A percentile compares a stretch with the other conserved stretches of the same genome.
Conservation (phyloP, 1,140 invertebrate species). For the Panagrolaimus sp. region DNA sequence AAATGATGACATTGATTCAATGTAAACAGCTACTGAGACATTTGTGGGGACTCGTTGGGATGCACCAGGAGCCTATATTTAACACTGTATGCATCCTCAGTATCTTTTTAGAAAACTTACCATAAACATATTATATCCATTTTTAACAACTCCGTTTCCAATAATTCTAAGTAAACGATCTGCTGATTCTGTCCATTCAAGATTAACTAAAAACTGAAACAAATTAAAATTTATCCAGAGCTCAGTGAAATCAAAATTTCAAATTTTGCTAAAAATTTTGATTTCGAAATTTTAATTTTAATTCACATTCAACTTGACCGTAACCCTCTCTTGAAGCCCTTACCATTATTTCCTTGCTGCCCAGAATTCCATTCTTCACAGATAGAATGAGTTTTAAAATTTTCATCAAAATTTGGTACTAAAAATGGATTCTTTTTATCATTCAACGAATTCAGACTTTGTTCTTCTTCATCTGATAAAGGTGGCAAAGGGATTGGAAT, state of each 20-base stretch:
- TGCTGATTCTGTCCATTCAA: constrained; percentile 43
- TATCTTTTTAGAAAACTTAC: too few relatives aligned
- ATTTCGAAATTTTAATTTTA: too few relatives aligned
- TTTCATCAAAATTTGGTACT: not conserved
- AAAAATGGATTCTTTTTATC: not conserved
- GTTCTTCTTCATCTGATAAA: not conserved
- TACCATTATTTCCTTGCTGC: not conserved
- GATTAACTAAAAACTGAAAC: not conserved
- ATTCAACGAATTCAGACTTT: not conserved
- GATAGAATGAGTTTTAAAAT: constrained; percentile 8
- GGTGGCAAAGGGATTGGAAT: not conserved
- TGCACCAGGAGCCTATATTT: constrained; percentile 27
- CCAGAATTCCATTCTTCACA: constrained; percentile 4
- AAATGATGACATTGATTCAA: constrained; percentile 58
- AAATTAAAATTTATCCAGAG: too few relatives aligned
- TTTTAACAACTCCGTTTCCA: constrained; percentile 47
- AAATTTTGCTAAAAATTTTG: too few relatives aligned
- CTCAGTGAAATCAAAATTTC: too few relatives aligned
- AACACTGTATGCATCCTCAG: too few relatives aligned
- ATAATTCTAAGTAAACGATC: constrained; percentile 48
- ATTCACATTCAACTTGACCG: too few relatives aligned
- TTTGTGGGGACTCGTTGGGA: constrained; percentile 46
- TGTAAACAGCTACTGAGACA: constrained; percentile 53
- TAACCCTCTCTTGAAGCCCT: too few relatives aligned
- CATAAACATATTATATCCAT: constrained; percentile 57